Evolutionary conservation across 2,113 vertebrate species (phyloP).

Genomic region (Anser cygnoides): DNA sequence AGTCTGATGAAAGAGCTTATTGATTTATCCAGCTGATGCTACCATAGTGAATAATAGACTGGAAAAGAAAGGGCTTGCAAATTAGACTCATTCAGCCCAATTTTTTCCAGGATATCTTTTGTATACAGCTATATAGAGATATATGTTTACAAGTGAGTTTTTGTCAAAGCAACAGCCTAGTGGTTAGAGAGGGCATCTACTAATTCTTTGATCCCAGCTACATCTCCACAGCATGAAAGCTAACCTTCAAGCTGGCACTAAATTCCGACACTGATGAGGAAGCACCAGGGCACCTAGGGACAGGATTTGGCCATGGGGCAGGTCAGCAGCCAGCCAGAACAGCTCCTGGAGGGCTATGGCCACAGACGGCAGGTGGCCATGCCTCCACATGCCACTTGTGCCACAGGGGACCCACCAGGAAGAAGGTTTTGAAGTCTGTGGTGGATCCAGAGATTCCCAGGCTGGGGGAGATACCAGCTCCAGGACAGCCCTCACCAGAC

Average conservation of each 20-base stretch:
- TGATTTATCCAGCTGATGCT: conserved; percentile 69
- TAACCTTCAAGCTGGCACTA: not conserved
- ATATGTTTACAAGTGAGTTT: conserved; percentile 2
- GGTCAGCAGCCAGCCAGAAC: not conserved
- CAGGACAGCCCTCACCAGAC: not conserved
- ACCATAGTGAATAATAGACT: conserved; percentile 65
- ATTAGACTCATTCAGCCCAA: conserved; percentile 54
- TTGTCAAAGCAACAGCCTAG: conserved; percentile 18
- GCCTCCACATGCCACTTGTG: not conserved
- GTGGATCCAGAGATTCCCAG: not conserved
- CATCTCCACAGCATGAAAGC: not conserved
- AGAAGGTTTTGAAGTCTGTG: not conserved
- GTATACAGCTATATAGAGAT: not conserved
- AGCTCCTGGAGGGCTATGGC: not conserved
- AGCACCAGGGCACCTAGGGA: not conserved
- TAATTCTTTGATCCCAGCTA: not conserved
- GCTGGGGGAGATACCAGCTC: not conserved
- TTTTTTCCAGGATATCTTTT: conserved; percentile 19
- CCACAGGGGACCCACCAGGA: not conserved
- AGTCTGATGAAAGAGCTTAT: conserved; percentile 65
- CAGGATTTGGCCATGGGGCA: not conserved
- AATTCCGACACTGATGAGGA: not conserved
- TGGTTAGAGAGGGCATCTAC: not conserved
- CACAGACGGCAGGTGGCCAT: not conserved
- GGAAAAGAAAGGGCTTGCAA: conserved; percentile 56